These are phyloP conservation scores for Pseudomyrmex flavicornis DNA, from an alignment of 1,140 invertebrate species.

Conservation along the genomic window DNA sequence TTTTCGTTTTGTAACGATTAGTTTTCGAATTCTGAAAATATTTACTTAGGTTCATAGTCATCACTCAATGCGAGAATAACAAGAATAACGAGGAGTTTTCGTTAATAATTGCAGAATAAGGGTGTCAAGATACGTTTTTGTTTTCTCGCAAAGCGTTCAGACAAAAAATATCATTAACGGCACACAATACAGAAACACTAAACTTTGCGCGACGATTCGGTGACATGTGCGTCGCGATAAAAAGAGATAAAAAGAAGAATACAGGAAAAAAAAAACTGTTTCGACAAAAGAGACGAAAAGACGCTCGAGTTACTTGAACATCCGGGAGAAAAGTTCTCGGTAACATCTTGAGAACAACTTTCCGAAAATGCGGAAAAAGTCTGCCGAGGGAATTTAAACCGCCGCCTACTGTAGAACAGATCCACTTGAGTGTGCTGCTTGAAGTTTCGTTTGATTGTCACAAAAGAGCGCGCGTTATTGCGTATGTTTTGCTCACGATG, in stretches of 20 bases:
- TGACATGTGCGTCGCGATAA: background rate
- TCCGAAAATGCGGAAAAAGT: background rate
- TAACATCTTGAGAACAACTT: background rate
- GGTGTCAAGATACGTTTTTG: no score
- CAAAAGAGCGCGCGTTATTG: background rate
- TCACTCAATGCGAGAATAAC: no score
- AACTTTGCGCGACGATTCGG: no score
- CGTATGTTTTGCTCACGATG: background rate
- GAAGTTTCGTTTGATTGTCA: conserved; percentile 7
- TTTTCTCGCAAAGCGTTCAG: background rate
- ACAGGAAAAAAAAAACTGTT: no score
- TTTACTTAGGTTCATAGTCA: no score
- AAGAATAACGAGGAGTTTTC: no score
- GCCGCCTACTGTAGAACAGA: background rate
- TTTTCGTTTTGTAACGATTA: no score
- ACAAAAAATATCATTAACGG: background rate
- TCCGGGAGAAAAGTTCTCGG: background rate
- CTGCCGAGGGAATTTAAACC: conserved; percentile 1
- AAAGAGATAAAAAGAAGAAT: background rate
- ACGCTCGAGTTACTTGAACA: background rate
- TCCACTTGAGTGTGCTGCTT: conserved; percentile 6
- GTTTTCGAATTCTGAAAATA: no score
- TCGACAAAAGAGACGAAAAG: background rate
- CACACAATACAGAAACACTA: background rate
- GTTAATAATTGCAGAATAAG: no score